A percentile compares a stretch with the other conserved stretches of the same genome.
Evolutionary conservation across 30 jellyfish, hydroid and myxozoan genomes (phyloP).

Genomic region (Turritopsis rubra): DNA sequence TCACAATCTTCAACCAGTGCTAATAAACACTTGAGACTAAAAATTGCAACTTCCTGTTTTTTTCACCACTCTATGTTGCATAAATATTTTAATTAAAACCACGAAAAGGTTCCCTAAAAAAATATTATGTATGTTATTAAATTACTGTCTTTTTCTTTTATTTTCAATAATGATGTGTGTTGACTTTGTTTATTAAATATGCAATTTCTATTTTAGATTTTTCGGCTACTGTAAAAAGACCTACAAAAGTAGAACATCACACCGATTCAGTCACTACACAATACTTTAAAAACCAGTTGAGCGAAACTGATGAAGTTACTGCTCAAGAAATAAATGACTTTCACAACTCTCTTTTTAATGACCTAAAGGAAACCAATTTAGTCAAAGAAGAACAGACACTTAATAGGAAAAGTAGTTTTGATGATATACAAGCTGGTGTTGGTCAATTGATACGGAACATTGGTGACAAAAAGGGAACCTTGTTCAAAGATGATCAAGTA

Average conservation of each 20-base stretch:
- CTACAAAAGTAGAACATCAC: neutral
- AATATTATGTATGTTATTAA: too few relatives aligned
- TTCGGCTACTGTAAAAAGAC: neutral
- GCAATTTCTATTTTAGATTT: neutral
- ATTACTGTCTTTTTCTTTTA: too few relatives aligned
- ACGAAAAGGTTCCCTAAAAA: too few relatives aligned
- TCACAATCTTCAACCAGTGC: too few relatives aligned
- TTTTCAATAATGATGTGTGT: too few relatives aligned
- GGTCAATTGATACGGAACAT: neutral
- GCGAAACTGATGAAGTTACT: constrained; percentile 11
- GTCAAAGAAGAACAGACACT: neutral
- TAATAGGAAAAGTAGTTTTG: neutral
- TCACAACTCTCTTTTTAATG: neutral
- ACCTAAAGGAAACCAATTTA: neutral
- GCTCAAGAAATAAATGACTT: constrained; percentile 13
- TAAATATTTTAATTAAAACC: too few relatives aligned
- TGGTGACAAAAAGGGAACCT: neutral
- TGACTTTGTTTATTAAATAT: too few relatives aligned
- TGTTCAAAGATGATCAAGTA: neutral
- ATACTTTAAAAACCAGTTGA: neutral
- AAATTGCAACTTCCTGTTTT: too few relatives aligned
- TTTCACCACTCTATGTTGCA: too few relatives aligned
- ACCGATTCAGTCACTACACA: neutral
- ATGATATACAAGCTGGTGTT: neutral
- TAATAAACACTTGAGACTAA: too few relatives aligned